Evolutionary conservation across 2,113 vertebrate species (phyloP).

Genomic region (Todiramphus saurophagus): DNA sequence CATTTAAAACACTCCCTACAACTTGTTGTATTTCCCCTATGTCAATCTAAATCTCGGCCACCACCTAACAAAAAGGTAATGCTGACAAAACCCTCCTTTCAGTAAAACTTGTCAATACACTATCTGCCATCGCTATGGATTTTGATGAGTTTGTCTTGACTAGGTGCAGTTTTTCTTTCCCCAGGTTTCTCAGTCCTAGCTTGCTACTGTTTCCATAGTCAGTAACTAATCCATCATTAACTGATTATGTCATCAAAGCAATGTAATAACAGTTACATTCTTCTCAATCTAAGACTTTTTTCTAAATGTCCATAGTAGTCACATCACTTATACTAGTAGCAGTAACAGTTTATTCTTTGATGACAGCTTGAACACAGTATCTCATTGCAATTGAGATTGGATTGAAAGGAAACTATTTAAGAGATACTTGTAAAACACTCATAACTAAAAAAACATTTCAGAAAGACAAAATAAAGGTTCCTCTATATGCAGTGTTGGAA

Average conservation of each 20-base stretch:
- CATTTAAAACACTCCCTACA: neutral
- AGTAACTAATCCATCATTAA: neutral
- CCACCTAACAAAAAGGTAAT: neutral
- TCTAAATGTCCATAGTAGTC: neutral
- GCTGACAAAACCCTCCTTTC: neutral
- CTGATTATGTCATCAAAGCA: neutral
- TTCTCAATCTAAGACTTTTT: neutral
- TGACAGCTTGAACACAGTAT: neutral
- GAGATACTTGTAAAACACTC: neutral
- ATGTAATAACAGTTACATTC: neutral
- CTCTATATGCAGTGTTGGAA: neutral
- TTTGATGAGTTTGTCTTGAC: neutral
- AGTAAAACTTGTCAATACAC: neutral
- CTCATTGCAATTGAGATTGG: neutral
- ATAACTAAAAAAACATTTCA: neutral
- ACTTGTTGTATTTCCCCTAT: neutral
- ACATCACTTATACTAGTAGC: neutral
- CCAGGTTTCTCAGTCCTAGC: neutral
- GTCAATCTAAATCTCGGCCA: neutral
- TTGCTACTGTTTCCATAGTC: neutral
- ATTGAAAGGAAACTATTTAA: neutral
- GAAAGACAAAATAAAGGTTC: neutral
- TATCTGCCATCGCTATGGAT: neutral
- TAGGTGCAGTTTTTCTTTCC: neutral
- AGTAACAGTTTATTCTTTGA: neutral